Conservation (phyloP, 2,797 vertebrate genomes). For the Microchirus variegatus region DNA sequence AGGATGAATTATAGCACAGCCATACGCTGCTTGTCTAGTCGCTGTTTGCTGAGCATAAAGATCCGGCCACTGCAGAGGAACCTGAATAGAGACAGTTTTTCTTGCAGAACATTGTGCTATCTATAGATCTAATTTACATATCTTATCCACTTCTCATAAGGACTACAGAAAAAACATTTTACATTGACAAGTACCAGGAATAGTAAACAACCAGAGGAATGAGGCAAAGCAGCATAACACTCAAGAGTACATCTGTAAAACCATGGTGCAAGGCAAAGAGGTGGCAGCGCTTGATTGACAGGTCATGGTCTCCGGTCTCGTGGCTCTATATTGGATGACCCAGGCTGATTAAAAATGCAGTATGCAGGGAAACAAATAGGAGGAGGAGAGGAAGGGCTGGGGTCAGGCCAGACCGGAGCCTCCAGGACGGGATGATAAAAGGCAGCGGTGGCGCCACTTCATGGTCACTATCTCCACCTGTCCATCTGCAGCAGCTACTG, state of each 20-base stretch:
- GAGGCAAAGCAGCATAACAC: neutral
- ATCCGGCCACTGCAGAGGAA: slow-evolving; percentile 39
- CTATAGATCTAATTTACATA: slow-evolving; percentile 58
- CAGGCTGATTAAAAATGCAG: slow-evolving; percentile 82
- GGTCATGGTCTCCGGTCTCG: slow-evolving; percentile 62
- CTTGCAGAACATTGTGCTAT: slow-evolving; percentile 56
- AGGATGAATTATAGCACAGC: slow-evolving; percentile 65
- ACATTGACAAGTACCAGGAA: neutral
- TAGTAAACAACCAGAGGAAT: slow-evolving; percentile 3
- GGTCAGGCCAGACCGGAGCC: slow-evolving; percentile 78
- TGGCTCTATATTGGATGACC: slow-evolving; percentile 77
- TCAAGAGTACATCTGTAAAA: slow-evolving; percentile 10
- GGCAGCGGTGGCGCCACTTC: slow-evolving; percentile 74
- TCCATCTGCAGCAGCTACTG: slow-evolving; percentile 80
- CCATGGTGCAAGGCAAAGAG: slow-evolving; percentile 30
- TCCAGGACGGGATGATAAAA: slow-evolving; percentile 78
- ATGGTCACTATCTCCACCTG: slow-evolving; percentile 83
- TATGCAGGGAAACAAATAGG: slow-evolving; percentile 71
- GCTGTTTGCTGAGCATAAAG: slow-evolving; percentile 45
- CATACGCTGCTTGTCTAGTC: slow-evolving; percentile 41
- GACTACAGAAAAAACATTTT: slow-evolving; percentile 2
- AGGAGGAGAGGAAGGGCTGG: slow-evolving; percentile 65
- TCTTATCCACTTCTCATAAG: slow-evolving; percentile 38
- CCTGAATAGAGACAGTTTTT: slow-evolving; percentile 45
- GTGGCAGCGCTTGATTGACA: slow-evolving; percentile 74